Evolutionary conservation across 2,888 invertebrate species (phyloP).

Genomic region (Himalopsyche anomala): DNA sequence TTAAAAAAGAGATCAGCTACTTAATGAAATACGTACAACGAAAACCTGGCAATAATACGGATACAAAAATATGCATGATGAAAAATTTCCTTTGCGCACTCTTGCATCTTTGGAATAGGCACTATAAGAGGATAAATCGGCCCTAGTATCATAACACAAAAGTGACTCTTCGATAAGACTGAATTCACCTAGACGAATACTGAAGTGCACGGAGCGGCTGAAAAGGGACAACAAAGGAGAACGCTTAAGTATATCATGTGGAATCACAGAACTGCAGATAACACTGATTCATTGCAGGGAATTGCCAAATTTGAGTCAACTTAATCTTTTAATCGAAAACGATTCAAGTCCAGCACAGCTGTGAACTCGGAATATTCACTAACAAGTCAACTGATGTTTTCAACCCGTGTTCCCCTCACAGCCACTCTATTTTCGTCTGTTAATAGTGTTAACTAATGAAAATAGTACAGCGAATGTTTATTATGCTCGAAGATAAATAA

Average conservation of each 20-base stretch:
- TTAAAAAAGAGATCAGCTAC: conserved; percentile 19
- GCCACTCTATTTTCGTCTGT: not conserved
- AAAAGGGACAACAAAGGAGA: too few species aligned
- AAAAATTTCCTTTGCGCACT: conserved; percentile 22
- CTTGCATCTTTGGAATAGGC: conserved; percentile 34
- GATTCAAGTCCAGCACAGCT: too few species aligned
- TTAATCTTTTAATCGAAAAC: too few species aligned
- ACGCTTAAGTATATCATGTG: too few species aligned
- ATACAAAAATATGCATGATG: conserved; percentile 30
- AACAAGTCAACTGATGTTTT: not conserved
- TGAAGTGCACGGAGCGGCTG: not conserved
- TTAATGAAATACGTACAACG: conserved; percentile 34
- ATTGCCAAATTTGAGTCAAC: too few species aligned
- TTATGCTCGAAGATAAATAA: conserved; percentile 21
- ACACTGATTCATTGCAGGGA: too few species aligned
- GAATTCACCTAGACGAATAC: not conserved
- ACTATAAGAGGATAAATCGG: conserved; percentile 20
- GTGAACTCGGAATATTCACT: too few species aligned
- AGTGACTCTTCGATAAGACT: conserved; percentile 3
- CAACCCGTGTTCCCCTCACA: not conserved
- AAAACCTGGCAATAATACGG: conserved; percentile 30
- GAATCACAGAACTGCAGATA: too few species aligned
- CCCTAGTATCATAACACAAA: conserved; percentile 7
- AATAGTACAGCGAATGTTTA: not conserved
- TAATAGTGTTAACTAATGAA: not conserved